These are phyloP conservation scores for Notothenia rossii DNA, from an alignment of 2,113 vertebrate genomes.

Conservation along the genomic window DNA sequence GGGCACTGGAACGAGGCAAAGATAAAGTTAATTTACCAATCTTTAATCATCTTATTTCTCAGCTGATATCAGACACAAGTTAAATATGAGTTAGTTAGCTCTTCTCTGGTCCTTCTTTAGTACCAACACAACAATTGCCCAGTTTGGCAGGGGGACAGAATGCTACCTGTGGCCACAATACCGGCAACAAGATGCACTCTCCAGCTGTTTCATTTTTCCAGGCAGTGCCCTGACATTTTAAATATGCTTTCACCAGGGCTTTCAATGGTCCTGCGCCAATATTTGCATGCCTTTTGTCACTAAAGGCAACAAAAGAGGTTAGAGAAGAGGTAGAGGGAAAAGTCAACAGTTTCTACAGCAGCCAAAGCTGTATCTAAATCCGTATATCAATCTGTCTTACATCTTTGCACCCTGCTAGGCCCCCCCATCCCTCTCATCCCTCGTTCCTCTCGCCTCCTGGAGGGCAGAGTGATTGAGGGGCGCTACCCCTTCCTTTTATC, in stretches of 20 bases:
- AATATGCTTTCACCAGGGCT: slow-evolving; percentile 65
- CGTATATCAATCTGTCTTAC: slow-evolving; percentile 81
- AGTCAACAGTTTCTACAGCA: slow-evolving; percentile 78
- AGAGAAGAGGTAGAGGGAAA: slow-evolving; percentile 60
- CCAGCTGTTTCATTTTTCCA: slow-evolving; percentile 68
- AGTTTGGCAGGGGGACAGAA: slow-evolving; percentile 17
- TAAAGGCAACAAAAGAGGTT: slow-evolving; percentile 67
- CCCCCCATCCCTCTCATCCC: slow-evolving; percentile 64
- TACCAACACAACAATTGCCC: slow-evolving; percentile 4
- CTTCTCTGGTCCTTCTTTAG: not conserved
- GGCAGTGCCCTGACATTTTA: slow-evolving; percentile 77
- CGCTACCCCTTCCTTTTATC: slow-evolving; percentile 81
- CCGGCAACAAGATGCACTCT: slow-evolving; percentile 52
- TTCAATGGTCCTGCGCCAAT: slow-evolving; percentile 69
- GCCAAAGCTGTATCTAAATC: slow-evolving; percentile 79
- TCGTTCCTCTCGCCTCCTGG: slow-evolving; percentile 78
- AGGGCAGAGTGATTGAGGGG: slow-evolving; percentile 80
- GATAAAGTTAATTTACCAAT: slow-evolving; percentile 62
- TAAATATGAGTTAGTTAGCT: not conserved
- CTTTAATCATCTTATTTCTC: slow-evolving; percentile 31
- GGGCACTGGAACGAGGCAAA: slow-evolving; percentile 31
- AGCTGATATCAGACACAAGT: slow-evolving; percentile 6
- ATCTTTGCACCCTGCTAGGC: slow-evolving; percentile 80
- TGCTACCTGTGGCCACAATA: slow-evolving; percentile 45
- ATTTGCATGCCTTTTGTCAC: slow-evolving; percentile 83